Percentiles rank a stretch among this genome's conserved stretches.
Conservation (phyloP, 1,140 invertebrate genomes). For the Diorhabda elongata region DNA sequence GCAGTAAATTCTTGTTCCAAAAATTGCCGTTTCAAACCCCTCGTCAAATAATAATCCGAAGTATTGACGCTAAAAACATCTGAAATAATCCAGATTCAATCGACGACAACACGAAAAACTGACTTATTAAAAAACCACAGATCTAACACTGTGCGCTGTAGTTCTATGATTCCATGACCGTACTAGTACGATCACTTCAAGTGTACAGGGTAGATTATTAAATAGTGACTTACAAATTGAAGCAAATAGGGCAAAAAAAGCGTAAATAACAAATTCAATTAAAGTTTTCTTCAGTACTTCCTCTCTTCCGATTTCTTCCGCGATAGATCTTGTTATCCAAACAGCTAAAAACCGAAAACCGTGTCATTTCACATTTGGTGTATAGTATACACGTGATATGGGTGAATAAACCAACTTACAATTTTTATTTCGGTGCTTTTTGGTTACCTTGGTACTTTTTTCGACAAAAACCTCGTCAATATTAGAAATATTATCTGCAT, state of each 20-base stretch:
- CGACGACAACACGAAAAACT: not conserved
- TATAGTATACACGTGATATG: too few relatives aligned
- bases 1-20: constrained; percentile 26
- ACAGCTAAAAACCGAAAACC: constrained; percentile 25
- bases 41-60: constrained; percentile 35
- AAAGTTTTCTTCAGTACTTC: constrained; percentile 29
- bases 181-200: not conserved
- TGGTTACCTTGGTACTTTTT: too few relatives aligned
- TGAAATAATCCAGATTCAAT: constrained; percentile 8
- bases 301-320: constrained; percentile 32
- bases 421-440: too few relatives aligned
- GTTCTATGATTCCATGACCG: not conserved
- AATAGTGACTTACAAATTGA: constrained; percentile 27
- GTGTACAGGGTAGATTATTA: not conserved
- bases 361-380: too few relatives aligned
- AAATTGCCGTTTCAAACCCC: constrained; percentile 35
- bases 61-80: constrained; percentile 26
- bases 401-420: too few relatives aligned
- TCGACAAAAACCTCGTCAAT: too few relatives aligned
- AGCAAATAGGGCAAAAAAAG: constrained; percentile 32
- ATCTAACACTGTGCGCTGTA: not conserved
- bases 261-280: constrained; percentile 33
- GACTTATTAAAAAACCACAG: not conserved
- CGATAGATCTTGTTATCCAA: constrained; percentile 38
- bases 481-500: too few relatives aligned